Conservation (phyloP, 2,113 vertebrate genomes). For the Semicossyphus pulcher region DNA sequence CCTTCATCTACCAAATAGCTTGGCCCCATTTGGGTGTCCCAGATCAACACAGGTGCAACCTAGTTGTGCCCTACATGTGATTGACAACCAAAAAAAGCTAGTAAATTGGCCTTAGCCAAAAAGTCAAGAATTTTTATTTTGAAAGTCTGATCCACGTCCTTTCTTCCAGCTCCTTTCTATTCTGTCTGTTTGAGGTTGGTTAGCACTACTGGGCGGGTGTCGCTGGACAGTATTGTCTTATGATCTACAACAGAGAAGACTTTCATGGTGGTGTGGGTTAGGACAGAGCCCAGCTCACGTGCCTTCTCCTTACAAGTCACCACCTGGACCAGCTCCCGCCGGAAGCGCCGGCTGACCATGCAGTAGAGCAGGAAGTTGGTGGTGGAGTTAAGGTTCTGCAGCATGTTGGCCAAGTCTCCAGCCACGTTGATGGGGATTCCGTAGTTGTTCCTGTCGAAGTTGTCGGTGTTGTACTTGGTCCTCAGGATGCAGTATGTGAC, state of each 20-base stretch:
- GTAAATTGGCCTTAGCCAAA: too few species aligned
- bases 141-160: neutral
- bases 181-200: constrained; percentile 59
- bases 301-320: constrained; percentile 53
- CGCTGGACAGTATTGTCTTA: neutral
- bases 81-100: too few species aligned
- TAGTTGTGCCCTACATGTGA: too few species aligned
- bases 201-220: constrained; percentile 55
- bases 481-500: constrained; percentile 86
- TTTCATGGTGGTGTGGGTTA: constrained; percentile 76
- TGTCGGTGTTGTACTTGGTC: constrained; percentile 76
- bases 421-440: constrained; percentile 79
- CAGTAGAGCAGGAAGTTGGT: constrained; percentile 87
- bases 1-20: too few species aligned
- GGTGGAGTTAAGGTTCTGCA: constrained; percentile 85
- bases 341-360: constrained; percentile 80
- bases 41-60: neutral
- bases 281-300: constrained; percentile 49
- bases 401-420: constrained; percentile 83
- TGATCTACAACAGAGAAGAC: constrained; percentile 73
- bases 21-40: too few species aligned
- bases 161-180: constrained; percentile 2
- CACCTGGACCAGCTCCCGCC: constrained; percentile 71
- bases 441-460: constrained; percentile 82
- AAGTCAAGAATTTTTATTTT: neutral